These are phyloP conservation scores for Tridacna crocea DNA, from an alignment of 2,888 invertebrate genomes.

Conservation along the genomic window DNA sequence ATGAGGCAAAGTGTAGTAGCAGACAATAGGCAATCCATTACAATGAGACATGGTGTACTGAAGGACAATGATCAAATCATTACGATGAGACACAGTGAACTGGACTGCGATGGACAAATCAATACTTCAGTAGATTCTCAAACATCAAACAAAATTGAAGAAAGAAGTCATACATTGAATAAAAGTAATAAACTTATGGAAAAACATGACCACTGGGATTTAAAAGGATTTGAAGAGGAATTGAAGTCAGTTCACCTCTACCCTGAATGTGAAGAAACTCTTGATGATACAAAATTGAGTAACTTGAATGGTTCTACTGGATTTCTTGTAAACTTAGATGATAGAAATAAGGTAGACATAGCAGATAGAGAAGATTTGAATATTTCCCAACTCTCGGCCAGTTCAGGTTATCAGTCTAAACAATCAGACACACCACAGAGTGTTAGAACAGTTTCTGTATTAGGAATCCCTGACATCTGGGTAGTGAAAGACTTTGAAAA, in stretches of 20 bases:
- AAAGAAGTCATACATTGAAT: background rate
- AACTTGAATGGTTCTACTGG: background rate
- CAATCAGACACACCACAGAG: conserved; percentile 21
- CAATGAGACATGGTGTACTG: background rate
- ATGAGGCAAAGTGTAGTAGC: background rate
- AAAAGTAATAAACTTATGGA: background rate
- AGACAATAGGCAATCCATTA: background rate
- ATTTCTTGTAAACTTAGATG: background rate
- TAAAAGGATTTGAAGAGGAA: conserved; percentile 31
- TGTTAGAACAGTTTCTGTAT: background rate
- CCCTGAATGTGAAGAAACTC: conserved; percentile 23
- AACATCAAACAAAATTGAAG: no score
- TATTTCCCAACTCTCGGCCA: conserved; percentile 8
- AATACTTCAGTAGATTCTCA: no score
- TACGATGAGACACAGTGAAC: background rate
- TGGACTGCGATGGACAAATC: background rate
- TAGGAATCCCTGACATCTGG: background rate
- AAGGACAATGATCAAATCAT: background rate
- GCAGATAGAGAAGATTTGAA: background rate
- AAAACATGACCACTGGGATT: background rate
- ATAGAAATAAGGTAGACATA: background rate
- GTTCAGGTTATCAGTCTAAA: conserved; percentile 34
- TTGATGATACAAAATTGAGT: background rate
- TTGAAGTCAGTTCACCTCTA: conserved; percentile 28
- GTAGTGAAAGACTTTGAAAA: background rate